A percentile compares a stretch with the other conserved stretches of the same genome.
Evolutionary conservation across 2,113 vertebrate species (phyloP).

Genomic region (Orycteropus afer): DNA sequence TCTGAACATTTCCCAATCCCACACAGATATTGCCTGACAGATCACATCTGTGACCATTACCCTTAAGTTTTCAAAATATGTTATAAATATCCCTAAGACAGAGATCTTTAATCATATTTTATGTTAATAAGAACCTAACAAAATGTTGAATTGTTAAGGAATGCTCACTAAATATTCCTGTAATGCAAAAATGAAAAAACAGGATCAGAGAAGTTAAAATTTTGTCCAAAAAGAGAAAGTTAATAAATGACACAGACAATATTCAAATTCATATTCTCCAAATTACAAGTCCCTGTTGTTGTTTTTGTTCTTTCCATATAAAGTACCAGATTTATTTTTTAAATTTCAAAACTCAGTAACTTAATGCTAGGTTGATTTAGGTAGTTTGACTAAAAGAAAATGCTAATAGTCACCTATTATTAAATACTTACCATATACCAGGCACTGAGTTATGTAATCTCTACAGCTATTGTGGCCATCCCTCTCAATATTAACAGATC

Average conservation of each 20-base stretch:
- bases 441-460: neutral
- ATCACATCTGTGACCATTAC: neutral
- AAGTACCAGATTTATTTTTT: slow-evolving; percentile 22
- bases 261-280: slow-evolving; percentile 12
- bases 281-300: neutral
- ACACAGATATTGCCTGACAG: neutral
- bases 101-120: neutral
- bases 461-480: neutral
- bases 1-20: neutral
- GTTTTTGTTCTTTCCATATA: neutral
- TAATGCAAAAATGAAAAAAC: neutral
- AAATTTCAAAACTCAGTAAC: slow-evolving; percentile 24
- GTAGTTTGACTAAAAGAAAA: neutral
- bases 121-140: neutral
- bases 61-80: neutral
- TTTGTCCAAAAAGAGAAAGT: neutral
- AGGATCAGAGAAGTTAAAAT: neutral
- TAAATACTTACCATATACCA: neutral
- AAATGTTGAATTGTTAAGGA: neutral
- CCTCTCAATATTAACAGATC: neutral
- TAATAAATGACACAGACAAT: neutral
- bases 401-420: neutral
- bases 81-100: neutral
- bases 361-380: neutral
- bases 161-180: neutral